These are phyloP conservation scores for Criorhina ranunculi DNA, from an alignment of 2,888 invertebrate genomes.

Conservation along the genomic window DNA sequence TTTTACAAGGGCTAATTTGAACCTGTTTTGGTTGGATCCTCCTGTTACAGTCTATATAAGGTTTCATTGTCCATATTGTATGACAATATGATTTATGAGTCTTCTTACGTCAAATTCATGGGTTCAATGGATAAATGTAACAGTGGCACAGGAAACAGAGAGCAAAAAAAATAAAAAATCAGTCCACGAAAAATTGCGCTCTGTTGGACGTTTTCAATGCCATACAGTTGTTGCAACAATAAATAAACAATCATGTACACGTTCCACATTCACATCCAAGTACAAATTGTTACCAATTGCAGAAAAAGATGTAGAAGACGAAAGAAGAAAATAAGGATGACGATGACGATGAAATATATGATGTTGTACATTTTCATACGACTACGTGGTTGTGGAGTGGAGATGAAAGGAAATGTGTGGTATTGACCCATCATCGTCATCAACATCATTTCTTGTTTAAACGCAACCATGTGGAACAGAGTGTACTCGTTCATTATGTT, in stretches of 20 bases:
- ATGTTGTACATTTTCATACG: slow-evolving; percentile 4
- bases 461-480: slow-evolving; percentile 59
- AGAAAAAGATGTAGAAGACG: not conserved
- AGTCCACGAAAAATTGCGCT: slow-evolving; percentile 26
- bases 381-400: not conserved
- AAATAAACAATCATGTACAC: slow-evolving; percentile 28
- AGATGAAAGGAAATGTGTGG: slow-evolving; percentile 21
- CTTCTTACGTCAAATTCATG: not conserved
- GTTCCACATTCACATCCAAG: slow-evolving; percentile 5
- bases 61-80: not conserved
- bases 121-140: not conserved
- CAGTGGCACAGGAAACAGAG: not conserved
- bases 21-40: not conserved
- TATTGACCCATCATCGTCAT: slow-evolving; percentile 52
- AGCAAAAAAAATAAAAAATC: slow-evolving; percentile 3
- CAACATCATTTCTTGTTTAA: slow-evolving; percentile 36
- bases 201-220: slow-evolving; percentile 50
- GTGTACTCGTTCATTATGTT: slow-evolving; percentile 66
- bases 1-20: not conserved
- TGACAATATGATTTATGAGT: slow-evolving; percentile 15
- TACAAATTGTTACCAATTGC: slow-evolving; percentile 45
- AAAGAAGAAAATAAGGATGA: not conserved
- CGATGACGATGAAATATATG: slow-evolving; percentile 26
- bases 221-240: slow-evolving; percentile 32
- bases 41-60: not conserved